phyloP scores from a whole-genome alignment of 2,888 invertebrate species.

The Spisula solida region DNA sequence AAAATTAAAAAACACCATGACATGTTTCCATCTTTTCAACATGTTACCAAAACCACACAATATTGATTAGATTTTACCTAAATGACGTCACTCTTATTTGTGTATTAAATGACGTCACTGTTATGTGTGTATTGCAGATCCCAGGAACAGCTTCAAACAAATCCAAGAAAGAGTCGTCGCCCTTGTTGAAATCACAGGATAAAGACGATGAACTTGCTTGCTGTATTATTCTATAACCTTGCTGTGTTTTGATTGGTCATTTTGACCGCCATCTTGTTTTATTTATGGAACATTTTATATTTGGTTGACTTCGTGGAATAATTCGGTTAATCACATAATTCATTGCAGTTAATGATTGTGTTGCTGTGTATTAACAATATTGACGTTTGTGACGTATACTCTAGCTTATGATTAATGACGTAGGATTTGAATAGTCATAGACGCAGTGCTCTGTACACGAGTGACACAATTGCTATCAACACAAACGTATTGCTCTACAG shows the following conservation, averaged over 20 bases:
- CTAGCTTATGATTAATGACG: neutral
- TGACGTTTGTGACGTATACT: neutral
- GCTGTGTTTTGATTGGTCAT: conserved; percentile 9
- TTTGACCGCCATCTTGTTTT: neutral
- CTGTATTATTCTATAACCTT: conserved; percentile 67
- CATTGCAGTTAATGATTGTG: neutral
- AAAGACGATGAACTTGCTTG: conserved; percentile 66
- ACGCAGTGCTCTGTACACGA: neutral
- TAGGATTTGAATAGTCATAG: conserved; percentile 8
- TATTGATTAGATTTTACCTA: too few relatives aligned
- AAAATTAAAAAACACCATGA: too few relatives aligned
- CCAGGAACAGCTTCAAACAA: conserved; percentile 57
- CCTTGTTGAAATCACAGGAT: conserved; percentile 54
- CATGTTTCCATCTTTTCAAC: too few relatives aligned
- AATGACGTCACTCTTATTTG: too few relatives aligned
- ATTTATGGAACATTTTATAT: neutral
- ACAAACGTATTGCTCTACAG: too few relatives aligned
- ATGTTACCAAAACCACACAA: too few relatives aligned
- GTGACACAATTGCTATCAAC: too few relatives aligned
- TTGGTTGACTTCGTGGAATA: neutral
- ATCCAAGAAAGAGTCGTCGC: conserved; percentile 66
- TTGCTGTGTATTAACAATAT: neutral
- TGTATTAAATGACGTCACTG: too few relatives aligned
- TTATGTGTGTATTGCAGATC: conserved; percentile 42
- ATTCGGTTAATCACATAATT: neutral